Percentiles rank a stretch among this genome's conserved stretches.
These are phyloP conservation scores for Tipula unca DNA, from an alignment of 2,888 invertebrate species.

Conservation along the genomic window DNA sequence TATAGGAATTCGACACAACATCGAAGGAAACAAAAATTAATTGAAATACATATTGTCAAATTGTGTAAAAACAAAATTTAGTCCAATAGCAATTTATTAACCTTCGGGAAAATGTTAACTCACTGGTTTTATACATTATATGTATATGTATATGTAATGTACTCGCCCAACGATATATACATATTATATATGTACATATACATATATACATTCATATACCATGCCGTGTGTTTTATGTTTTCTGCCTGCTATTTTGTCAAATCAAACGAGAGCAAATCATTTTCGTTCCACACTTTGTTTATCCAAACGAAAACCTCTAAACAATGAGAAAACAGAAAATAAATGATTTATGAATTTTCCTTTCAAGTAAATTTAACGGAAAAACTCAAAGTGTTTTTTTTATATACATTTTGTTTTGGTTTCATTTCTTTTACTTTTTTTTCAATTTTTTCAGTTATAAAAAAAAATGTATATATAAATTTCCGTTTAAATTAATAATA, in stretches of 20 bases:
- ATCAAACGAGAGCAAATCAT: neutral
- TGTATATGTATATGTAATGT: too few species aligned
- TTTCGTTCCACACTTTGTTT: neutral
- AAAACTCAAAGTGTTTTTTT: conserved; percentile 1
- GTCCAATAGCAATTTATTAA: neutral
- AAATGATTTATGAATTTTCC: conserved; percentile 8
- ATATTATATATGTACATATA: neutral
- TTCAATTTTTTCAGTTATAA: neutral
- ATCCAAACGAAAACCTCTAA: neutral
- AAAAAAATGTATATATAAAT: neutral
- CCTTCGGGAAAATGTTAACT: neutral
- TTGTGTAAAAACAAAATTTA: neutral
- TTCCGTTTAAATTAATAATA: conserved; percentile 2
- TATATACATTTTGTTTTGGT: neutral
- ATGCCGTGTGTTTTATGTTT: neutral
- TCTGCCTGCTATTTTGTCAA: neutral
- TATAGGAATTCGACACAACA: neutral
- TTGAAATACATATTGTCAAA: neutral
- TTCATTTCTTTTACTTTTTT: neutral
- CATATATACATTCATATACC: neutral
- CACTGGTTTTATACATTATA: too few species aligned
- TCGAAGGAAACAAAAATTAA: neutral
- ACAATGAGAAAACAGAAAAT: neutral
- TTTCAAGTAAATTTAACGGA: conserved; percentile 14
- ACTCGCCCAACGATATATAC: neutral